A percentile compares a stretch with the other conserved stretches of the same genome.
These are phyloP conservation scores for Erebia palarica DNA, from an alignment of 2,888 invertebrate species.

Conservation along the genomic window DNA sequence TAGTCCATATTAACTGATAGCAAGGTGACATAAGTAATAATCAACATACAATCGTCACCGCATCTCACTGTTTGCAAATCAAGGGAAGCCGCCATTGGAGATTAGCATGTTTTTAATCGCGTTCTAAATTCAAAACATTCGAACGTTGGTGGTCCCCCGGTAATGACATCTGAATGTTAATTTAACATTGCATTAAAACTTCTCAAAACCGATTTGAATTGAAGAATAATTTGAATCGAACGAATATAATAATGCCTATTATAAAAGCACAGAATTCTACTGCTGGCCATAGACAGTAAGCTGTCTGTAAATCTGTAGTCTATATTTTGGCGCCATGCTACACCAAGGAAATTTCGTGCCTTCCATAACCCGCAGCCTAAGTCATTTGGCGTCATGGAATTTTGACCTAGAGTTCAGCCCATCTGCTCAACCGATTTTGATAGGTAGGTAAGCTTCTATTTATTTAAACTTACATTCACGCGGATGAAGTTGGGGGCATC, in stretches of 20 bases:
- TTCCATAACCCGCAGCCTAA: too few relatives aligned
- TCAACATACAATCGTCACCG: constrained; percentile 78
- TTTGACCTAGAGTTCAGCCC: too few relatives aligned
- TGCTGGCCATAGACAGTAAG: too few relatives aligned
- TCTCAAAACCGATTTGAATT: constrained; percentile 8
- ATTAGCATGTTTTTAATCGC: constrained; percentile 66
- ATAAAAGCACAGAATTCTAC: too few relatives aligned
- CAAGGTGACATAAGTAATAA: constrained; percentile 42
- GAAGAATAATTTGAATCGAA: not conserved
- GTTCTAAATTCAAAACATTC: constrained; percentile 60
- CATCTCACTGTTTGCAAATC: constrained; percentile 76
- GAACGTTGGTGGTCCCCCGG: constrained; percentile 60
- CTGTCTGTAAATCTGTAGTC: too few relatives aligned
- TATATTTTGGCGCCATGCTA: too few relatives aligned
- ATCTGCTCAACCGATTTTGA: too few relatives aligned
- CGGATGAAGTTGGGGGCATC: too few relatives aligned
- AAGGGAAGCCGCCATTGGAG: constrained; percentile 58
- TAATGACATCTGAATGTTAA: constrained; percentile 14
- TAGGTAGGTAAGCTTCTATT: too few relatives aligned
- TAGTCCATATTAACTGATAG: not conserved
- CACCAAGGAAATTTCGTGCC: too few relatives aligned
- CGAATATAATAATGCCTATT: not conserved
- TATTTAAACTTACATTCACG: too few relatives aligned
- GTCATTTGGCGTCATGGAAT: too few relatives aligned
- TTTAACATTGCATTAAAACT: constrained; percentile 14